phyloP scores from a whole-genome alignment of 1,140 invertebrate genomes.

The Luehdorfia chinensis region DNA sequence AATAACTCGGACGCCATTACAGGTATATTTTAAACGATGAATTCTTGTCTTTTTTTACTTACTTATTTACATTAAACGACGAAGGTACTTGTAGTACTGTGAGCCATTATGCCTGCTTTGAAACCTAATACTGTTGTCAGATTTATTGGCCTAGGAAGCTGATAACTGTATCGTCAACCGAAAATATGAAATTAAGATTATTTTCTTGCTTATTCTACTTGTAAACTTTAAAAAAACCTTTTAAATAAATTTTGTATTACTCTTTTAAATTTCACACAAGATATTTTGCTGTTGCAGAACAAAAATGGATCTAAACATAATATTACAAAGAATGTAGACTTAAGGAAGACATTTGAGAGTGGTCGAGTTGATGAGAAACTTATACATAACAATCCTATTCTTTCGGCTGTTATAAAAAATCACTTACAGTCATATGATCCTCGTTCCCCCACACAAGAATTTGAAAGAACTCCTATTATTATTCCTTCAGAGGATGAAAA shows the following conservation, averaged over 20 bases:
- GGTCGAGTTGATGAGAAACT: slow-evolving; percentile 52
- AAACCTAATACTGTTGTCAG: too few species aligned
- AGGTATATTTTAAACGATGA: slow-evolving; percentile 39
- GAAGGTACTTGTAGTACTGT: too few species aligned
- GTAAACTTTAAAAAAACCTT: too few species aligned
- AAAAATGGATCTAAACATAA: slow-evolving; percentile 61
- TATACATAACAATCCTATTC: slow-evolving; percentile 66
- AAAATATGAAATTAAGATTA: too few species aligned
- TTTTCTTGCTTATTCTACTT: too few species aligned
- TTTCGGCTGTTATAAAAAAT: slow-evolving; percentile 69
- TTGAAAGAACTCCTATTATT: slow-evolving; percentile 66
- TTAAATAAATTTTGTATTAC: too few species aligned
- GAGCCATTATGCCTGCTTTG: too few species aligned
- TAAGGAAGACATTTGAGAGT: slow-evolving; percentile 65
- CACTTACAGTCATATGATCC: slow-evolving; percentile 69
- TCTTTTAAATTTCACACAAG: too few species aligned
- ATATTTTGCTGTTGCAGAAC: slow-evolving; percentile 51
- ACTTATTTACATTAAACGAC: slow-evolving; percentile 4
- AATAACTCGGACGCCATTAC: slow-evolving; percentile 62
- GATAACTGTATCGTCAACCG: too few species aligned
- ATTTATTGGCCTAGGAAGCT: too few species aligned
- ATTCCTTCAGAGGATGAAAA: slow-evolving; percentile 42
- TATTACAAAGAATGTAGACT: slow-evolving; percentile 67
- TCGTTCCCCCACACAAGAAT: slow-evolving; percentile 63
- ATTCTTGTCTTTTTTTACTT: neutral